Evolutionary conservation across 2,888 invertebrate genomes (phyloP).

Genomic region (Anorthoa munda): DNA sequence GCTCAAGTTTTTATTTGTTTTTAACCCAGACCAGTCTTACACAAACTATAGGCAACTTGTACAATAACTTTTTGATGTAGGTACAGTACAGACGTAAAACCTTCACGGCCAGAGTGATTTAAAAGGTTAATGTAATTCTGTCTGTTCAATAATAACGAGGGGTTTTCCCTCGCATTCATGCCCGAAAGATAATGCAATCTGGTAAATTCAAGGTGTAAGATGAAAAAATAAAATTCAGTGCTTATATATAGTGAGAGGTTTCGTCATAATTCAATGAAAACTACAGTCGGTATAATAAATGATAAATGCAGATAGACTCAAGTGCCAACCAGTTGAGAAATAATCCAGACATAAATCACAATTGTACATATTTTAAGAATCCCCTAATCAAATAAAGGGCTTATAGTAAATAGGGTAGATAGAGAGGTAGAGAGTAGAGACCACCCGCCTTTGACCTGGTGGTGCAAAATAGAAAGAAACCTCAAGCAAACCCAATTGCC

Average conservation of each 20-base stretch:
- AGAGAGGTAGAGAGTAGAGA: no score
- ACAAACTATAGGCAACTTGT: background rate
- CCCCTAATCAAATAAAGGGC: no score
- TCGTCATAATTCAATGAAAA: no score
- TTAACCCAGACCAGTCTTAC: slow-evolving; percentile 1
- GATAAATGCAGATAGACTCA: no score
- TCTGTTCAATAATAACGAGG: slow-evolving; percentile 2
- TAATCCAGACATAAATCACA: no score
- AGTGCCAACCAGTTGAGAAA: no score
- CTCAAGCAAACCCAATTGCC: no score
- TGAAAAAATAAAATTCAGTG: background rate
- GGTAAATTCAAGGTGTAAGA: background rate
- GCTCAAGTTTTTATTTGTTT: background rate
- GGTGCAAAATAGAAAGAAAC: no score
- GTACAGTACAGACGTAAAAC: background rate
- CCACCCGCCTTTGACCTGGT: no score
- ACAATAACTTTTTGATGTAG: background rate
- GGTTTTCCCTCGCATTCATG: background rate
- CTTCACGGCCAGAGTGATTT: slow-evolving; percentile 12
- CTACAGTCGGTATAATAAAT: no score
- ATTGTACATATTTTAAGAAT: no score
- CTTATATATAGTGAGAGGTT: background rate
- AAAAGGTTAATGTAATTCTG: slow-evolving; percentile 27
- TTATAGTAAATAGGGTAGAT: no score
- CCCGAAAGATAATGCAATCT: slow-evolving; percentile 1